These are phyloP conservation scores for Lethenteron camtschaticum DNA, from an alignment of 2,113 vertebrate genomes.

Conservation along the genomic window DNA sequence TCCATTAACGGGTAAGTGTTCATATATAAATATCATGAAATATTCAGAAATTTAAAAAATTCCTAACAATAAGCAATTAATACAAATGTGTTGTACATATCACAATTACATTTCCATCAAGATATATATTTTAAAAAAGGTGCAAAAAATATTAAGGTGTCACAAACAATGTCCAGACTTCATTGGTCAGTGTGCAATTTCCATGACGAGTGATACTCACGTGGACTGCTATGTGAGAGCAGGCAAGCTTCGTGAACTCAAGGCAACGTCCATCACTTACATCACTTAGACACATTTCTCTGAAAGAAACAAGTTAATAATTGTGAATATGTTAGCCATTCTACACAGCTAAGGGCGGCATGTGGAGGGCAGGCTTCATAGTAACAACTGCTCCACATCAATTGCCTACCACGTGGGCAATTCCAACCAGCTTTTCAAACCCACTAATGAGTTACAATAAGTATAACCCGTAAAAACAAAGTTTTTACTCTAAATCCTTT, in stretches of 20 bases:
- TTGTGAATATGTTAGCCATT: not conserved
- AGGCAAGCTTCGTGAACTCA: conserved; percentile 85
- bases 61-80: too few relatives aligned
- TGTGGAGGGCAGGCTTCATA: not conserved
- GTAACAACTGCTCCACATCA: conserved; percentile 14
- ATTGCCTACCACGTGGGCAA: not conserved
- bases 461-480: too few relatives aligned
- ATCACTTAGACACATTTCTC: conserved; percentile 96
- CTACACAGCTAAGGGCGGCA: not conserved
- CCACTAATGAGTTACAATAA: conserved; percentile 6
- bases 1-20: too few relatives aligned
- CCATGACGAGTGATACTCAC: conserved; percentile 17
- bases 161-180: not conserved
- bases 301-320: conserved; percentile 18
- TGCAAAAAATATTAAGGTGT: not conserved
- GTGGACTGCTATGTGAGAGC: conserved; percentile 74
- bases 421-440: conserved; percentile 26
- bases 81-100: not conserved
- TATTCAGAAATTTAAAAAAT: too few relatives aligned
- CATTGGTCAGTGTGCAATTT: not conserved
- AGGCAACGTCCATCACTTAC: conserved; percentile 80
- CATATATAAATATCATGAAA: too few relatives aligned
- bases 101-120: not conserved
- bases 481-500: too few relatives aligned
- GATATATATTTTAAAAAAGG: conserved; percentile 10